Evolutionary conservation across 64 coral and sea anemone genomes (phyloP).

Genomic region (Hydrozoanthus tunicans): DNA sequence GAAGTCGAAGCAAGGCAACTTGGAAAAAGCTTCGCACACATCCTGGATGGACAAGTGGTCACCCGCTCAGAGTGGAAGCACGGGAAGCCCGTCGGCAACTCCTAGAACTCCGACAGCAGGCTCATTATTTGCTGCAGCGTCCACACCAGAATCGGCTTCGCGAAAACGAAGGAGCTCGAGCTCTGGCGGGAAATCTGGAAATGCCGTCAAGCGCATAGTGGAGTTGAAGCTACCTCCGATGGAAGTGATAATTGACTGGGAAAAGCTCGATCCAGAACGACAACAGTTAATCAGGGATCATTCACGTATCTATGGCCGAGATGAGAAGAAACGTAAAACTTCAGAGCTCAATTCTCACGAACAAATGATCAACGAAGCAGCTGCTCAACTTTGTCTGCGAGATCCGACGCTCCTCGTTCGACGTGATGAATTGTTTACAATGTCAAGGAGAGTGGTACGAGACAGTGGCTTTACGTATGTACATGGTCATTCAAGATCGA

Average conservation of each 20-base stretch:
- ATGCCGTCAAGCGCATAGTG: constrained; percentile 84
- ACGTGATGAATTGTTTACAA: constrained; percentile 97
- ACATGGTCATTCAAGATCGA: constrained; percentile 97
- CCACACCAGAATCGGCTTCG: constrained; percentile 21
- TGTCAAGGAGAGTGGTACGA: constrained; percentile 92
- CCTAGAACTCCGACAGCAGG: constrained; percentile 5
- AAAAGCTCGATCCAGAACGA: constrained; percentile 94
- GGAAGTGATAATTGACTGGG: constrained; percentile 99
- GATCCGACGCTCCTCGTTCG: constrained; percentile 96
- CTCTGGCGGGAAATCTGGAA: constrained; percentile 37
- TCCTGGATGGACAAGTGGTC: constrained; percentile 96
- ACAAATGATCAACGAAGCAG: constrained; percentile 99
- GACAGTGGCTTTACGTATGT: constrained; percentile 99
- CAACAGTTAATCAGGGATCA: constrained; percentile 98
- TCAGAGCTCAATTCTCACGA: constrained; percentile 88
- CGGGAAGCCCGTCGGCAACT: constrained; percentile 53
- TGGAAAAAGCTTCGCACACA: constrained; percentile 39
- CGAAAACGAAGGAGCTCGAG: constrained; percentile 64
- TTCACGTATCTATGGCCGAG: constrained; percentile 95
- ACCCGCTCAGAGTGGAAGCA: constrained; percentile 64
- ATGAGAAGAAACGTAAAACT: constrained; percentile 95
- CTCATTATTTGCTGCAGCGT: constrained; percentile 39
- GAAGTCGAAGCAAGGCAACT: constrained; percentile 74
- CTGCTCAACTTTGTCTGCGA: constrained; percentile 96
- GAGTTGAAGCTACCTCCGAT: constrained; percentile 98